These are phyloP conservation scores for Crossocerus cetratus DNA, from an alignment of 2,888 invertebrate species.

Conservation along the genomic window DNA sequence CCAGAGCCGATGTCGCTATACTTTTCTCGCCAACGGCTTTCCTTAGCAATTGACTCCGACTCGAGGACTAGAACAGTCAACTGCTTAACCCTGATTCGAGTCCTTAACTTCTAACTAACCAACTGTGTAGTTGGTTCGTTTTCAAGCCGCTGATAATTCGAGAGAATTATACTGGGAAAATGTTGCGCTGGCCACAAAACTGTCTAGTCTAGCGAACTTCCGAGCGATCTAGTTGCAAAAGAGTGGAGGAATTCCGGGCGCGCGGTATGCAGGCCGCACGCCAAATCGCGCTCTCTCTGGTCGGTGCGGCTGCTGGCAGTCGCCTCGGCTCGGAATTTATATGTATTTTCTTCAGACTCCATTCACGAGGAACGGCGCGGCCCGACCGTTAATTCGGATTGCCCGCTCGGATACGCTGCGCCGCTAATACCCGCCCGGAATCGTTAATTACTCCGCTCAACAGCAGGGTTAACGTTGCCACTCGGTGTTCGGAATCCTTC, in stretches of 20 bases:
- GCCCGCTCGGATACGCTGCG: constrained; percentile 10
- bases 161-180: too few species aligned
- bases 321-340: constrained; percentile 34
- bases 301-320: constrained; percentile 4
- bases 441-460: constrained; percentile 32
- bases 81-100: too few species aligned
- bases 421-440: constrained; percentile 5
- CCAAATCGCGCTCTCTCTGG: constrained; percentile 35
- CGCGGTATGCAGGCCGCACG: constrained; percentile 49
- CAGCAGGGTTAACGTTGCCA: background rate
- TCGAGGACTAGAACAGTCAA: too few species aligned
- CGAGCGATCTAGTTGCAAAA: too few species aligned
- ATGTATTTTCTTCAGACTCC: constrained; percentile 25
- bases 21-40: too few species aligned
- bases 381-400: constrained; percentile 36
- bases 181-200: too few species aligned
- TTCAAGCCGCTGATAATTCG: too few species aligned
- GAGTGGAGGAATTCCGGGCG: constrained; percentile 47
- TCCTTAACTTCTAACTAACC: too few species aligned
- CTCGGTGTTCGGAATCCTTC: constrained; percentile 14
- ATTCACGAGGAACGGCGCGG: constrained; percentile 16
- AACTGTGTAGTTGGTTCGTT: too few species aligned
- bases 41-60: too few species aligned
- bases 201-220: too few species aligned
- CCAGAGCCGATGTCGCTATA: too few species aligned